These are phyloP conservation scores for Callyntrura sp. DNA, from an alignment of 2,888 invertebrate species.

Conservation along the genomic window DNA sequence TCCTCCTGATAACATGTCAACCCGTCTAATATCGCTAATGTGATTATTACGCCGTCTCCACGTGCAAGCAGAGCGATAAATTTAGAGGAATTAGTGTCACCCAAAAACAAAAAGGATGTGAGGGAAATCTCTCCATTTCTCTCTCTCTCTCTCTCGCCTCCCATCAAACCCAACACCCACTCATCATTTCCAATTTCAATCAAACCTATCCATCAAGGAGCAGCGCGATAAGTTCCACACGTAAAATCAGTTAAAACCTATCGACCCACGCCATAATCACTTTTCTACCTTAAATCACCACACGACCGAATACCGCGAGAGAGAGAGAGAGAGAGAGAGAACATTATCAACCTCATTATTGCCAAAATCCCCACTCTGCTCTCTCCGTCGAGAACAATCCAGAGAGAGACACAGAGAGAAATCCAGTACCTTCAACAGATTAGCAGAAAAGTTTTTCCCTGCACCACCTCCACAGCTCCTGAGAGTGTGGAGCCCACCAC, in stretches of 20 bases:
- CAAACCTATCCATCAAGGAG: conserved; percentile 10
- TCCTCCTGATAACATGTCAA: not conserved
- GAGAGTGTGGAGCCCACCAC: too few relatives aligned
- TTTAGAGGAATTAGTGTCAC: not conserved
- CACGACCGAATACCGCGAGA: too few relatives aligned
- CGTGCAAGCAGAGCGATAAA: not conserved
- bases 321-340: too few relatives aligned
- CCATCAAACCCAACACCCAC: not conserved
- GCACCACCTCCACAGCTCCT: too few relatives aligned
- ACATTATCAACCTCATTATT: too few relatives aligned
- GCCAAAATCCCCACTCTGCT: too few relatives aligned
- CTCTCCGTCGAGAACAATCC: too few relatives aligned
- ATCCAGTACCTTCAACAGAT: too few relatives aligned
- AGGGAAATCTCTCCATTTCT: not conserved
- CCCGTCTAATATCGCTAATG: not conserved
- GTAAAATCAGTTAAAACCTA: not conserved
- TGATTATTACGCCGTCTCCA: not conserved
- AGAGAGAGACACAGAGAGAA: too few relatives aligned
- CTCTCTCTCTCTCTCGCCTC: not conserved
- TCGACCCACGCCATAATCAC: not conserved
- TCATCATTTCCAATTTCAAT: conserved; percentile 14
- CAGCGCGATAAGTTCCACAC: too few relatives aligned
- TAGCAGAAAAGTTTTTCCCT: too few relatives aligned
- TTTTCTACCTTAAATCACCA: too few relatives aligned
- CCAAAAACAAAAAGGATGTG: not conserved